Evolutionary conservation across 2,888 invertebrate genomes (phyloP), one percentile per base, ranked within the genome.

Genomic region (Andrena fulva): DNA sequence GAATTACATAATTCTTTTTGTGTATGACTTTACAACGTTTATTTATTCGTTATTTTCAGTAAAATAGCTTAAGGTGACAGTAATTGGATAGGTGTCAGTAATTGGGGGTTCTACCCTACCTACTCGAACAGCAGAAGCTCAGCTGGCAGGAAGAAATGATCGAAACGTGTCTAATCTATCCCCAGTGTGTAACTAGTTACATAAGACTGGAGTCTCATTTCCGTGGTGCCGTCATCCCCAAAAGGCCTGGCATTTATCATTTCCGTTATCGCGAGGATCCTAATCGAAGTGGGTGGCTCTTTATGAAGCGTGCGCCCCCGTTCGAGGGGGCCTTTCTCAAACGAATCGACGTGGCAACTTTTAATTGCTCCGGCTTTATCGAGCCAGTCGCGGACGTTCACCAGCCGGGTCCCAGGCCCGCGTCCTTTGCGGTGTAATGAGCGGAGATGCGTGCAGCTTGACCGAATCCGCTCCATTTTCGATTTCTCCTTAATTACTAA

Each of bases 401-500:
- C 10, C 48, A 64, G 63, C 60, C 16, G 31, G 50, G 73, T 63
- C 73, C 68, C 71, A 27, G 60, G 74, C 5, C 29, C 73, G 74
- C 76, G 68, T 83, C 83, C 74, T 64, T 80, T 78, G 80, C 77
- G 60, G 66, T 69, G 67, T 87, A 87, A 88, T 75, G 87, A 87
- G 69, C 87, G 80, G 72, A 80, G 81, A 85, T 81, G 79, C 76
- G 73, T 72, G 77, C 77, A 77, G 79, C 79, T 85, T 85, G 77
- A 81, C 82, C 89, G 85, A 85, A 85, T 82, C 42, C 85, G 67
- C 80, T 79, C 80, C 68, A 74, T 87, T 87, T 88, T 88, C 86
- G 82, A 88, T 86, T 88, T 84, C 83, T 80, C 70, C 78, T 78
- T 86, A 86, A 87, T 88, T 84, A 83, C 83, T 87, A 88, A 88